These are phyloP conservation scores for Drosophila nigromelanica DNA, from an alignment of 1,140 invertebrate species.

Conservation along the genomic window DNA sequence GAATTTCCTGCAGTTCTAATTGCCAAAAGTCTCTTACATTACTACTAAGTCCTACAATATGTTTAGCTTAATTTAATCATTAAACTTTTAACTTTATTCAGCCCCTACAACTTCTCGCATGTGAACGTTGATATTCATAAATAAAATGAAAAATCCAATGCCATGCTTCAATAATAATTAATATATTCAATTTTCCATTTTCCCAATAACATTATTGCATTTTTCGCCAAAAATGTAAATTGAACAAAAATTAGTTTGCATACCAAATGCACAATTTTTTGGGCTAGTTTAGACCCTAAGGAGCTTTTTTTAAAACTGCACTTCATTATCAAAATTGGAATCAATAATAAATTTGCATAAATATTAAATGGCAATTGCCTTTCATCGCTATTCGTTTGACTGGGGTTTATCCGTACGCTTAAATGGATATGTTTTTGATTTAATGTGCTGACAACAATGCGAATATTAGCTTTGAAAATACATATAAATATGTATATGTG, in stretches of 20 bases:
- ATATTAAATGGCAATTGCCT: slow-evolving; percentile 59
- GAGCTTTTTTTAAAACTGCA: slow-evolving; percentile 4
- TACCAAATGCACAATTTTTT: neutral
- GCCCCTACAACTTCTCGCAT: neutral
- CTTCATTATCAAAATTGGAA: slow-evolving; percentile 53
- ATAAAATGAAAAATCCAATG: too few relatives aligned
- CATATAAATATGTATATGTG: too few relatives aligned
- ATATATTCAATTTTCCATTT: slow-evolving; percentile 4
- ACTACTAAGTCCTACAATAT: neutral
- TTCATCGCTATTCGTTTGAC: slow-evolving; percentile 31
- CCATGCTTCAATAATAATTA: slow-evolving; percentile 2
- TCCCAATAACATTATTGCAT: neutral
- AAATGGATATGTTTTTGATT: slow-evolving; percentile 12
- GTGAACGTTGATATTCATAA: neutral
- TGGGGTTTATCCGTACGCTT: neutral
- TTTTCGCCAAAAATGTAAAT: neutral
- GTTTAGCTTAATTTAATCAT: neutral
- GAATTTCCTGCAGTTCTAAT: too few relatives aligned
- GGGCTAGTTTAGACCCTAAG: neutral
- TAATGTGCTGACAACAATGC: slow-evolving; percentile 17
- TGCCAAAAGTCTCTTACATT: too few relatives aligned
- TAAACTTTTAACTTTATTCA: too few relatives aligned
- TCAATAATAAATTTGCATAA: slow-evolving; percentile 72
- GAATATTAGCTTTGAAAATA: neutral
- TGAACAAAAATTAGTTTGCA: neutral